Evolutionary conservation across 2,888 invertebrate species (phyloP).

Genomic region (Entomobrya multifasciata): DNA sequence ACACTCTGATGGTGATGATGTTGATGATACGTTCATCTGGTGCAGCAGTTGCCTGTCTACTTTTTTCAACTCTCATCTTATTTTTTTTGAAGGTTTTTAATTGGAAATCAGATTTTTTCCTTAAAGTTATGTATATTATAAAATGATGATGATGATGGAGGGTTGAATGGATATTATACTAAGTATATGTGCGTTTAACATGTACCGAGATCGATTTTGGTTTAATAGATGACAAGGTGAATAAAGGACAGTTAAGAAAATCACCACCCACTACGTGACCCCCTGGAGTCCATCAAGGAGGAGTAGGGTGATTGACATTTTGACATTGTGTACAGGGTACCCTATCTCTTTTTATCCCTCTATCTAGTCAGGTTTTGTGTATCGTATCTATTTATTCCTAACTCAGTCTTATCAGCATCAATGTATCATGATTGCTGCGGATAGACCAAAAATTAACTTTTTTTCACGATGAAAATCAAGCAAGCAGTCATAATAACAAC

Average conservation of each 20-base stretch:
- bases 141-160: not conserved
- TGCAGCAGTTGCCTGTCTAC: slow-evolving; percentile 46
- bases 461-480: slow-evolving; percentile 44
- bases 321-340: slow-evolving; percentile 78
- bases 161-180: slow-evolving; percentile 19
- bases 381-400: slow-evolving; percentile 30
- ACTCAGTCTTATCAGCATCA: slow-evolving; percentile 42
- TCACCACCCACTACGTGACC: slow-evolving; percentile 80
- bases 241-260: slow-evolving; percentile 76
- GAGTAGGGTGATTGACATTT: slow-evolving; percentile 80
- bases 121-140: slow-evolving; percentile 31
- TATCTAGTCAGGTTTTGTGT: not conserved
- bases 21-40: slow-evolving; percentile 25
- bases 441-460: slow-evolving; percentile 48
- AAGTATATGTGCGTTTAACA: slow-evolving; percentile 2
- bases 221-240: slow-evolving; percentile 69
- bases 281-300: slow-evolving; percentile 80
- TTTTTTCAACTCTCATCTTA: slow-evolving; percentile 41
- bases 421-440: not conserved
- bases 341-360: slow-evolving; percentile 56
- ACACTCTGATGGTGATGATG: slow-evolving; percentile 3
- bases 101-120: slow-evolving; percentile 69
- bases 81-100: slow-evolving; percentile 60
- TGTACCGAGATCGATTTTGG: slow-evolving; percentile 67
- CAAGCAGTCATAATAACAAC: slow-evolving; percentile 46